Evolutionary conservation across 2,797 vertebrate genomes (phyloP).

Genomic region (Liasis olivaceus): DNA sequence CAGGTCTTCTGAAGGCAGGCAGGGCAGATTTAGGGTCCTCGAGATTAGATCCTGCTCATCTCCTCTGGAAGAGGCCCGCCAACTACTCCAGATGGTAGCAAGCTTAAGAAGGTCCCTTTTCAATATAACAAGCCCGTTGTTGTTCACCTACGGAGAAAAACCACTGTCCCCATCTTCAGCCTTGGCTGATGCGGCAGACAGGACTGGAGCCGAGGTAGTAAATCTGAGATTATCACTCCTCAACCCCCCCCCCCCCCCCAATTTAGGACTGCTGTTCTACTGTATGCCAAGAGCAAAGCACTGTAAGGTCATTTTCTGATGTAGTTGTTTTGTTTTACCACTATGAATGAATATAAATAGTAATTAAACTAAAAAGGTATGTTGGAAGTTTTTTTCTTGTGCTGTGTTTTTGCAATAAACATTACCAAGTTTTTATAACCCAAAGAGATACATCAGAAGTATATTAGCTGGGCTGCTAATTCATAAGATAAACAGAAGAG

Average conservation of each 20-base stretch:
- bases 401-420: neutral
- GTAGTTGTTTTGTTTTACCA: too few species aligned
- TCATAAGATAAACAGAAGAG: neutral
- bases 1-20: neutral
- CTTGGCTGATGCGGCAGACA: neutral
- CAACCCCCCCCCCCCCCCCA: neutral
- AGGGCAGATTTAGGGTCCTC: neutral
- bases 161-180: neutral
- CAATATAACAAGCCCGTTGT: neutral
- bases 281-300: neutral
- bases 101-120: neutral
- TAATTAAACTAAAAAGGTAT: too few species aligned
- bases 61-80: neutral
- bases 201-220: neutral
- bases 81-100: neutral
- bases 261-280: neutral
- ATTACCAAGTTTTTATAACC: neutral
- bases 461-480: neutral
- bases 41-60: neutral
- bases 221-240: neutral
- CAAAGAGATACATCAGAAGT: neutral
- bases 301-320: neutral
- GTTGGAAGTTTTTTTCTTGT: neutral
- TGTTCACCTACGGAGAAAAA: neutral
- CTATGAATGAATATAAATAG: too few species aligned